These are phyloP conservation scores for Drosophila nikananu DNA, from an alignment of 1,140 invertebrate genomes.

Conservation along the genomic window DNA sequence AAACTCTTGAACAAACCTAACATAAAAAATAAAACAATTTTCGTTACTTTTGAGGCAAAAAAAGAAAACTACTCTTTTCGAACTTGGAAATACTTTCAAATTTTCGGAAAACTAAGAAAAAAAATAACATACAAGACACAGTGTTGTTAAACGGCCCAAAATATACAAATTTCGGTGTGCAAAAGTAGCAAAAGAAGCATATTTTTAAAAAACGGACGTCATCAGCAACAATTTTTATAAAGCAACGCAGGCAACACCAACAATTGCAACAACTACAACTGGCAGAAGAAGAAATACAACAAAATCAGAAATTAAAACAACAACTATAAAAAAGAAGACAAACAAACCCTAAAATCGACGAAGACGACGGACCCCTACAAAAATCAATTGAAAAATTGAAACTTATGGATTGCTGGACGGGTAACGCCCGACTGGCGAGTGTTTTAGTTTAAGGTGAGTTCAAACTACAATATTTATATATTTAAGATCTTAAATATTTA, in stretches of 20 bases:
- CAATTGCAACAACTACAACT: slow-evolving; percentile 45
- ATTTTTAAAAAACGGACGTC: slow-evolving; percentile 19
- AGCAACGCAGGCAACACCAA: slow-evolving; percentile 35
- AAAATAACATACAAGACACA: slow-evolving; percentile 25
- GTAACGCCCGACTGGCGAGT: slow-evolving; percentile 86
- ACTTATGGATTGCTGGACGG: slow-evolving; percentile 86
- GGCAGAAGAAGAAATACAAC: slow-evolving; percentile 27
- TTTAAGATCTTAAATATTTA: not conserved
- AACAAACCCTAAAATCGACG: slow-evolving; percentile 35
- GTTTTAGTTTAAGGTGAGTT: slow-evolving; percentile 85
- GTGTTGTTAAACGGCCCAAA: slow-evolving; percentile 64
- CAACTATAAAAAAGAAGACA: slow-evolving; percentile 35
- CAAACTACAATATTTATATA: not conserved
- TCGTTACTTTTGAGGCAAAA: slow-evolving; percentile 32
- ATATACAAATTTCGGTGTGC: slow-evolving; percentile 61
- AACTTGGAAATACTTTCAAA: slow-evolving; percentile 39
- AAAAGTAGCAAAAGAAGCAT: slow-evolving; percentile 41
- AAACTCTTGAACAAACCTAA: slow-evolving; percentile 11
- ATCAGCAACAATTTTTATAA: slow-evolving; percentile 12
- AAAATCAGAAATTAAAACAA: slow-evolving; percentile 24
- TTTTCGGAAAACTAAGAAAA: slow-evolving; percentile 15
- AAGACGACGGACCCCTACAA: slow-evolving; percentile 64
- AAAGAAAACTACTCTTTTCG: slow-evolving; percentile 37
- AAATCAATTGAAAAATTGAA: slow-evolving; percentile 83
- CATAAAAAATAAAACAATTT: slow-evolving; percentile 26